Evolutionary conservation across 2,113 vertebrate genomes (phyloP), one percentile per base, ranked within the genome.

Genomic region (Proterorhinus semilunaris): DNA sequence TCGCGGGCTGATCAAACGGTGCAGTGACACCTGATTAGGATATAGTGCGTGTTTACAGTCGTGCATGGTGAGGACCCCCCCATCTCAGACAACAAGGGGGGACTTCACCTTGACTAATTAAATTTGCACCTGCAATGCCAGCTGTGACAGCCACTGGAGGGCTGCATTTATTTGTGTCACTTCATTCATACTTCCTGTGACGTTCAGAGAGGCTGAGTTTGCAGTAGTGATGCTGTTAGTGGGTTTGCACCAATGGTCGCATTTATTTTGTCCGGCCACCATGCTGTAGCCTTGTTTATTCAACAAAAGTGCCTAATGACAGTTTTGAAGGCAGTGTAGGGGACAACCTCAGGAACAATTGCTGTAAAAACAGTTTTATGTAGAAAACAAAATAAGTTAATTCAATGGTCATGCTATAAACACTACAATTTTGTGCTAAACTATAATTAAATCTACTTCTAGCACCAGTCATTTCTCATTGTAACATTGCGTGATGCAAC

Each of bases 91-190:
- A 93, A 94, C 94, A 94, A 91, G 93, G 94, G 53, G 92, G 93
- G 92, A 91, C 93, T 95, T 95, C 93, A 93, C 87, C 93, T 88
- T 78, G 91, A 86, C 93, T 96, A 97, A 98, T 98, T 98, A 97
- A 95, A 96, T 96, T 93, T 96, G 95, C 95, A 96, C 96, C 94
- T 91, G 90, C 93, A 90, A 89, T 86, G 83, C 91, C 92, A 91
- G 91, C 90, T 92, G 88, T 94, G 95, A 97, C 94, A 95, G 93
- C 90, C 87, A 91, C 94, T 83, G 86, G 77, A 89, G 84, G 80
- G 86, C 81, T 88, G 86, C 91, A 86, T 92, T 91, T 93, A 89
- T 90, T 76, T 89, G 78, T 92, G 91, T 89, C 89, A 88, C 73
- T 88, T 85, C 81, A 86, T 88, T 88, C 85, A 81, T 84, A 87